Base-by-base conservation (phyloP, 2,888 invertebrate species). In the Tenthredo mesomela region DNA sequence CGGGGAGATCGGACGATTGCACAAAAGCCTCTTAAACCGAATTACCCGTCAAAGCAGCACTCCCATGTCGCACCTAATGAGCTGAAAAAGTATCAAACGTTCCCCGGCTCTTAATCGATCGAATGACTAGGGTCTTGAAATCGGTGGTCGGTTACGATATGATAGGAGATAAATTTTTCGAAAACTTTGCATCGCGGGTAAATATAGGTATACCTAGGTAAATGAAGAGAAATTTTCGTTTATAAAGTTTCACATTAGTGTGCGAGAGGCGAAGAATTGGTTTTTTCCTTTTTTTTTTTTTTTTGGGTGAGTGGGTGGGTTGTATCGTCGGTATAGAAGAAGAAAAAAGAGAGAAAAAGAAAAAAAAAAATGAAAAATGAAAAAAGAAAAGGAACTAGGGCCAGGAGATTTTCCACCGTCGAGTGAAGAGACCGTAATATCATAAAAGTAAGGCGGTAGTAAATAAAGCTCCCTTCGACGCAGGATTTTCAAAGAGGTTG, bases 21-120 rank as follows among this genome's bases (percentile, higher is more conserved):
- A 58, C 78, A 43, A 78, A 78, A 78, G 78, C 78, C 78, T 78
- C 54, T 78, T 78, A 78, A 58, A 54, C 29, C 54, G 78, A 78
- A 78, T 78, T 78, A 78, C 78, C 78, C 33, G 15, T 78, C 58
- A 78, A 78, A 78, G 29, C 58, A 54, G 54, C 54, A 37, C 58
- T 58, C 18, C 54, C 78, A 37, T 37, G 78, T 78, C 78, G 58
- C 9, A 54, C 78, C 29, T 58, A 54, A 78, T 54, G 78, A 78
- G 43, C 58, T 37, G 78, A 54, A 58, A 75, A 78, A 54, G 33
- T 54, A 78, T 78, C 78, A 37, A 58, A 54, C 78, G 54, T 54
- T 78, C 78, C 78, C 54, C 29, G 25, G 78, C 78, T 75, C 47
- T 75, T 29, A 47, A 50, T 75, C 75, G 75, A 75, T 75, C 75